phyloP scores from a whole-genome alignment of 2,888 invertebrate genomes.

The Agonopterix heracliana region DNA sequence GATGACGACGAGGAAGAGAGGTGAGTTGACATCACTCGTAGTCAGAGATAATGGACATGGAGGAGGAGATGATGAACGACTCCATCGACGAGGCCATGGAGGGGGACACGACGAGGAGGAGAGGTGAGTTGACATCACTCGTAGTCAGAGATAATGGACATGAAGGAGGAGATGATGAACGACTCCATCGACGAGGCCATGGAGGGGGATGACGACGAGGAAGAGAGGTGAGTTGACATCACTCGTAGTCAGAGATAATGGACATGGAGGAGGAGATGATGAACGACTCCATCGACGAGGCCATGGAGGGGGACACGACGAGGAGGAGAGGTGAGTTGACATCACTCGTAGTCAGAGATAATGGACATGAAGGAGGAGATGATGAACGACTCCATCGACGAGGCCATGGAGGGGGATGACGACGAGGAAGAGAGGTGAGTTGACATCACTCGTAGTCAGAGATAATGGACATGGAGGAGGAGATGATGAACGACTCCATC shows the following conservation, averaged over 20 bases:
- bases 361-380: conserved; percentile 99
- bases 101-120: conserved; percentile 98
- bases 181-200: conserved; percentile 99
- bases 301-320: conserved; percentile 98
- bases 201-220: conserved; percentile 98
- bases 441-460: conserved; percentile 87
- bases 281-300: conserved; percentile 99
- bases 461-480: conserved; percentile 99
- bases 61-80: conserved; percentile 99
- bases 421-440: conserved; percentile 96
- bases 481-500: conserved; percentile 99
- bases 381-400: conserved; percentile 99
- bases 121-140: conserved; percentile 78
- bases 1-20: conserved; percentile 99
- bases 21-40: conserved; percentile 77
- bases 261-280: conserved; percentile 99
- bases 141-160: conserved; percentile 99
- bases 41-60: conserved; percentile 99
- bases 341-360: conserved; percentile 92
- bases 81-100: conserved; percentile 99
- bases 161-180: conserved; percentile 99
- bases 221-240: conserved; percentile 87
- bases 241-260: conserved; percentile 98
- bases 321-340: conserved; percentile 91
- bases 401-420: conserved; percentile 98